Conservation (phyloP, 2,888 invertebrate species). For the Pollenia griseotomentosa region DNA sequence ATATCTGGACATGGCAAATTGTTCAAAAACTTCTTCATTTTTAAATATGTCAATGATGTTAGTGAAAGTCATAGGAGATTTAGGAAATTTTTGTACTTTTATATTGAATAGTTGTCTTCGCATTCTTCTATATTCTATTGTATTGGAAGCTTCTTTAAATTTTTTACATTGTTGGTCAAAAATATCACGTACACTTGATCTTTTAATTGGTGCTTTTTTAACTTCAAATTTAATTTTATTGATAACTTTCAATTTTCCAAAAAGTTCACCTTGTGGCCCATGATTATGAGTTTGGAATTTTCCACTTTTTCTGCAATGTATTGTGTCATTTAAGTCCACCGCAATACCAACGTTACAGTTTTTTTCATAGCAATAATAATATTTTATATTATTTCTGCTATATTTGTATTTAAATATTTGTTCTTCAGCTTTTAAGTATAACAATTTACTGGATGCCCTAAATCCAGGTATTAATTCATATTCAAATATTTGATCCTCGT, state of each 20-base stretch:
- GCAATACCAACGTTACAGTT: conserved; percentile 61
- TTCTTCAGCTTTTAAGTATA: conserved; percentile 53
- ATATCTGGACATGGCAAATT: conserved; percentile 63
- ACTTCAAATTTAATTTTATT: conserved; percentile 60
- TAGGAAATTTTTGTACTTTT: conserved; percentile 55
- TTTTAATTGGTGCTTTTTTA: conserved; percentile 54
- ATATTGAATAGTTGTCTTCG: conserved; percentile 28
- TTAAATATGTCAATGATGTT: conserved; percentile 59
- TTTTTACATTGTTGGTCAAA: conserved; percentile 20
- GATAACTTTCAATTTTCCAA: conserved; percentile 53
- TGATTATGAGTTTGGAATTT: conserved; percentile 57
- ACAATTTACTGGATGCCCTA: conserved; percentile 52
- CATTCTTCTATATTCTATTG: conserved; percentile 55
- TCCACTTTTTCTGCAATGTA: conserved; percentile 58
- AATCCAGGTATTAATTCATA: conserved; percentile 17
- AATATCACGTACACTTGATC: conserved; percentile 53
- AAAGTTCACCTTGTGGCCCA: conserved; percentile 55
- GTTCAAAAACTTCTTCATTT: conserved; percentile 59
- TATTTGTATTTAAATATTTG: conserved; percentile 45
- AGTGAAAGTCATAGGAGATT: conserved; percentile 57
- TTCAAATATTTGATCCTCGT: background rate
- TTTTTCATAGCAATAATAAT: conserved; percentile 65
- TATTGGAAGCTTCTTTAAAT: conserved; percentile 60
- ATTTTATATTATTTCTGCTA: conserved; percentile 47
- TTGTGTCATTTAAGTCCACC: conserved; percentile 45